These are phyloP conservation scores for Macropodus opercularis DNA, from an alignment of 2,797 vertebrate genomes.

Conservation along the genomic window DNA sequence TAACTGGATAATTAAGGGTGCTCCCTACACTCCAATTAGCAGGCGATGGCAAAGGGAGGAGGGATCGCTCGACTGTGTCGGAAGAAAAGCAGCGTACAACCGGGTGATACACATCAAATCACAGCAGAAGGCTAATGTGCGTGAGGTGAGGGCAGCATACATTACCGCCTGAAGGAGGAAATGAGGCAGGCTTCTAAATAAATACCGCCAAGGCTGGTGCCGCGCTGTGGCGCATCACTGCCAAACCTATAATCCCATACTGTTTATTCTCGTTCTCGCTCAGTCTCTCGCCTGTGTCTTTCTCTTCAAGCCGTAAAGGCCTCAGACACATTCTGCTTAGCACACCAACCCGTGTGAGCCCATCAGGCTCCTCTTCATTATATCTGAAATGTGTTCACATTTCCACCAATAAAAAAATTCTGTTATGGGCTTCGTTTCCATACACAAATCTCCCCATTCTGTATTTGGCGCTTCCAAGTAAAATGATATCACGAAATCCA, in stretches of 20 bases:
- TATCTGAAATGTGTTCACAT: conserved; percentile 8
- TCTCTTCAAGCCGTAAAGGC: conserved; percentile 49
- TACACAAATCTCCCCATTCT: conserved; percentile 15
- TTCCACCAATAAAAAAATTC: conserved; percentile 28
- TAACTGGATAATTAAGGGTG: conserved; percentile 74
- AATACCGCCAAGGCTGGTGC: conserved; percentile 68
- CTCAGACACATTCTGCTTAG: conserved; percentile 61
- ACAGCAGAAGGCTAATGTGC: conserved; percentile 63
- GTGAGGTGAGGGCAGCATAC: conserved; percentile 57
- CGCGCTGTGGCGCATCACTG: conserved; percentile 59
- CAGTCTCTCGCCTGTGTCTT: conserved; percentile 30
- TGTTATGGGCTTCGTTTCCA: conserved; percentile 14
- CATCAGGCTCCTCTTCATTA: conserved; percentile 57
- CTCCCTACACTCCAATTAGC: conserved; percentile 76
- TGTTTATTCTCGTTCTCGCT: conserved; percentile 57
- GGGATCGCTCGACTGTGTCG: conserved; percentile 50
- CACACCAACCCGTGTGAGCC: conserved; percentile 51
- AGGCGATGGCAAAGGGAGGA: conserved; percentile 43
- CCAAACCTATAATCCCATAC: conserved; percentile 64
- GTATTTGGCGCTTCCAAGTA: conserved; percentile 3
- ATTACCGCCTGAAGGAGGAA: conserved; percentile 61
- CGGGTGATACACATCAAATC: conserved; percentile 55
- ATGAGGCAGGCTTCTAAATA: conserved; percentile 72
- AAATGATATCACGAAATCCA: background rate
- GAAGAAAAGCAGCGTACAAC: conserved; percentile 43